A percentile compares a stretch with the other conserved stretches of the same genome.
Evolutionary conservation across 2,888 invertebrate genomes (phyloP).

Genomic region (Eristalis intricaria): DNA sequence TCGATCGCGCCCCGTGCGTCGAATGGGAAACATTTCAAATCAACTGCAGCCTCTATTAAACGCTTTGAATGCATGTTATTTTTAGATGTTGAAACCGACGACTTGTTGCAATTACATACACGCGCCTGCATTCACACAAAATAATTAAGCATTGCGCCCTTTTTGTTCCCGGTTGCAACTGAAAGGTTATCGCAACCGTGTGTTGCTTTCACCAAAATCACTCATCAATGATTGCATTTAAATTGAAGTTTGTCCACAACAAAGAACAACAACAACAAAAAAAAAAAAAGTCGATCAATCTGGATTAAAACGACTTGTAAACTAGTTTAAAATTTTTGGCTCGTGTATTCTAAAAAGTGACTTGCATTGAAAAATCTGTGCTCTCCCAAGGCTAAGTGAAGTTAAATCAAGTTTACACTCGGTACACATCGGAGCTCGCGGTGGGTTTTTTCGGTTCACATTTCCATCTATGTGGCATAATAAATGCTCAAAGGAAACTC

Average conservation of each 20-base stretch:
- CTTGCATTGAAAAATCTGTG: conserved; percentile 57
- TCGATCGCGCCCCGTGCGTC: too few species aligned
- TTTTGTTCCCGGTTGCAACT: background rate
- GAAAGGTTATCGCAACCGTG: background rate
- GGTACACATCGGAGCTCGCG: background rate
- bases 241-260: background rate
- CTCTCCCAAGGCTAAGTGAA: conserved; percentile 55
- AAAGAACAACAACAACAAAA: background rate
- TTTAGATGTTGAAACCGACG: background rate
- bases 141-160: background rate
- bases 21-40: background rate
- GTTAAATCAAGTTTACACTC: conserved; percentile 35
- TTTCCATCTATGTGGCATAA: conserved; percentile 40
- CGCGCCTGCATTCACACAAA: background rate
- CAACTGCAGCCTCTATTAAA: background rate
- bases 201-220: background rate
- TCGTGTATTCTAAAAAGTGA: conserved; percentile 19
- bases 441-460: background rate
- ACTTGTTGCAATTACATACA: background rate
- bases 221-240: background rate
- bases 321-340: conserved; percentile 4
- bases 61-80: background rate
- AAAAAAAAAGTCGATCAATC: background rate
- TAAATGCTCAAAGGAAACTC: conserved; percentile 51
- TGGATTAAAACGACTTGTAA: background rate